Base-by-base conservation (phyloP, 2,113 vertebrate species). In the Eretmochelys imbricata region DNA sequence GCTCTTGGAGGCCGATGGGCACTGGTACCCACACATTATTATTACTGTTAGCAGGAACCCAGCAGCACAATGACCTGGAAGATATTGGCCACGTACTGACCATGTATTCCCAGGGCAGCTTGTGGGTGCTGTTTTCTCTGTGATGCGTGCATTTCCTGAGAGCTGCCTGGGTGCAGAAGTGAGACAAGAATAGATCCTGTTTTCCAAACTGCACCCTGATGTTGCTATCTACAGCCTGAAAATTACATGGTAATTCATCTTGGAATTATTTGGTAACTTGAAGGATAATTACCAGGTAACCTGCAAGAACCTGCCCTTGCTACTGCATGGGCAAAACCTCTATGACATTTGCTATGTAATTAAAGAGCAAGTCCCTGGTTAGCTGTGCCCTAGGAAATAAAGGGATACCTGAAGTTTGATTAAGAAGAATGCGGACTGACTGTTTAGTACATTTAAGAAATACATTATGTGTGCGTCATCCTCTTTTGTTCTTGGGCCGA, bases 221-320 rank as follows among this genome's bases (percentile, higher is more conserved):
- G 87, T 11, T 93, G 92, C 50, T 85, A 69, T 90, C 94, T 92
- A 12, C 89, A 94, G 80, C 57, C 85, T 88, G 93, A 88, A 96
- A 96, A 96, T 97, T 96, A 93, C 90, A 65, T 0, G 1, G 80
- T 93, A 95, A 97, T 97, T 94, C 38, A 0, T 87, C 92, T 49
- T 84, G 75, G 89, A 95, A 98, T 97, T 96, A 96, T 87, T 79
- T 20, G n/a, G 93, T 96, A 91, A 97, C 83, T 94, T 88, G 93
- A 82, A 78, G 69, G 92, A 91, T 97, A 97, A 98, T 97, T 95
- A 93, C 54, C 89, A 62, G 92, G 96, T 90, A 95, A 94, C 94
- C 55, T 89, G 95, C 89, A 8, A 69, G 54, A 92, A 91, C 95
- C 85, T 95, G 96, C 93, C 97, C 94, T 62, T 57, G 86, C 29